A percentile compares a stretch with the other conserved stretches of the same genome.
These are phyloP conservation scores for Limnephilus marmoratus DNA, from an alignment of 2,888 invertebrate genomes.

Conservation along the genomic window DNA sequence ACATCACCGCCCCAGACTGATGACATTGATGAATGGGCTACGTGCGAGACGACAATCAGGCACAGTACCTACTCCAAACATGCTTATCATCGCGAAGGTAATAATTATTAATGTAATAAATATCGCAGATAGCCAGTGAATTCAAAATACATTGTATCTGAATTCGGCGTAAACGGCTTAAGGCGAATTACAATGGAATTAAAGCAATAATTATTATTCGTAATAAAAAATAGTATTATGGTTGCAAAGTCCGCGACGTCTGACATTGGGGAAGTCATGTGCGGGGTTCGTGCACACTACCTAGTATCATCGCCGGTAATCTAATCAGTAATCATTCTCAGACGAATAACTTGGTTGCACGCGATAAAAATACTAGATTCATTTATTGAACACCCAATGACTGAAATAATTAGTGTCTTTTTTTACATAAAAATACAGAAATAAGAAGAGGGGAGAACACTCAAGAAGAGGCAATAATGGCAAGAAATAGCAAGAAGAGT, in stretches of 20 bases:
- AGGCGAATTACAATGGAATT: background rate
- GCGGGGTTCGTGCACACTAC: background rate
- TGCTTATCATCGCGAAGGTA: background rate
- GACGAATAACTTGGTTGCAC: too few relatives aligned
- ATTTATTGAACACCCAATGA: too few relatives aligned
- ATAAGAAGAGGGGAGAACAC: too few relatives aligned
- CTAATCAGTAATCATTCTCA: too few relatives aligned
- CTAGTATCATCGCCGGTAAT: background rate
- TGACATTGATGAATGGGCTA: background rate
- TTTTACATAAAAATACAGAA: too few relatives aligned
- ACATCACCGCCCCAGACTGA: too few relatives aligned
- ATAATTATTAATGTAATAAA: background rate
- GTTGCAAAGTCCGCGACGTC: background rate
- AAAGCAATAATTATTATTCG: background rate
- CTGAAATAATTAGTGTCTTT: too few relatives aligned
- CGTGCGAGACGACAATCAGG: background rate
- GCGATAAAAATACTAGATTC: too few relatives aligned
- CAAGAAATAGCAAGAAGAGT: too few relatives aligned
- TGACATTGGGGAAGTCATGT: background rate
- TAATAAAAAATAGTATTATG: background rate
- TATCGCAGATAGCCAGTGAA: background rate
- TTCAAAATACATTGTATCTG: background rate
- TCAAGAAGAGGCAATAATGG: too few relatives aligned
- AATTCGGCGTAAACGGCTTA: background rate
- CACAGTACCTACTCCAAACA: too few relatives aligned